Evolutionary conservation across 2,797 vertebrate genomes (phyloP), one percentile per base, ranked within the genome.

Genomic region (Arctocebus calabarensis): DNA sequence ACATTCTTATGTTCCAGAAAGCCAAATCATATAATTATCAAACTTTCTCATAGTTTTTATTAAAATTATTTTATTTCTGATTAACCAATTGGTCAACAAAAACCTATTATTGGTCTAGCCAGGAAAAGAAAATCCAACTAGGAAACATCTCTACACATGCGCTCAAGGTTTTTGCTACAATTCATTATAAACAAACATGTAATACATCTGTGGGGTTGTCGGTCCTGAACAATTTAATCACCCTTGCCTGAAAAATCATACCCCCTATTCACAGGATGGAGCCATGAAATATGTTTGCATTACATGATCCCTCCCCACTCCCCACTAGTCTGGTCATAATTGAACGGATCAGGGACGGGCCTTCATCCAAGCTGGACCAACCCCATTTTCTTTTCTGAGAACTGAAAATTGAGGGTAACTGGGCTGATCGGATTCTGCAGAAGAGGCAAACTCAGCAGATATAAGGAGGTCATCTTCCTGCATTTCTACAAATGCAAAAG

Each of bases 111-210:
- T 77, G 52, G 12, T 70, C 4, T 82, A 83, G 29, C 45, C 82
- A 92, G 74, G 37, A 91, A 88, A 81, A 89, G 70, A 55, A 32
- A 74, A 61, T 3, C 19, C 61, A 86, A 70, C 43, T 81, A 88
- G 62, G 91, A 88, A 85, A 95, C 27, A 62, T 6, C 57, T 43
- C 23, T 83, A 64, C 32, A 59, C 43, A 14, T 22, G 32, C 22
- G 23, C 57, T 71, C 34, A 71, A 64, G 55, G 48, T 77, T 40
- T 96, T 84, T 37, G 77, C 32, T 32, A 27, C 1, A 37, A 52
- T 64, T 40, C 32, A 64, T 75, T 19, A 75, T 29, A 75, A 85
- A 52, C 9, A 3, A 32, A 27, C 16, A 8, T n/a, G 8, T 37
- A 70, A 45, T 34, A 37, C 22, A 68, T 32, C 48, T 86, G 68